Evolutionary conservation across 2,888 invertebrate species (phyloP).

Genomic region (Acronicta alni): DNA sequence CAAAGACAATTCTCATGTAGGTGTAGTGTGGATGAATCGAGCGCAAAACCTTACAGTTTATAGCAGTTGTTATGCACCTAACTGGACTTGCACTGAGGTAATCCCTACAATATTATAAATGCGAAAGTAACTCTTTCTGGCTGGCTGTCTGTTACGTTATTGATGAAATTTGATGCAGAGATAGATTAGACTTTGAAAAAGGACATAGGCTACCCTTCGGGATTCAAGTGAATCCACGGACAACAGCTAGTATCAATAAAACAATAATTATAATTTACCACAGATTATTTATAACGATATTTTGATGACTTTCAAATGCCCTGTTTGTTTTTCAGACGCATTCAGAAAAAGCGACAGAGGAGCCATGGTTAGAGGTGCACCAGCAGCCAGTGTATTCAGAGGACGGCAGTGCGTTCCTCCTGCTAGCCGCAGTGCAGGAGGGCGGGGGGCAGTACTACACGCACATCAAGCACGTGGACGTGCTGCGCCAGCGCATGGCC

Average conservation of each 20-base stretch:
- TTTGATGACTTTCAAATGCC: neutral
- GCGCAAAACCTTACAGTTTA: slow-evolving; percentile 97
- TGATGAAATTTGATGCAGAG: no score
- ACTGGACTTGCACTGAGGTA: slow-evolving; percentile 96
- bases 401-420: slow-evolving; percentile 95
- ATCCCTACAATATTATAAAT: no score
- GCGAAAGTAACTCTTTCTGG: no score
- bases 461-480: slow-evolving; percentile 96
- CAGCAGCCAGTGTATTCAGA: slow-evolving; percentile 95
- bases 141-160: no score
- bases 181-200: no score
- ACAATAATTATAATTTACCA: neutral
- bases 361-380: slow-evolving; percentile 95
- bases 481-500: slow-evolving; percentile 94
- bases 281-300: neutral
- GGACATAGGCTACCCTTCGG: no score
- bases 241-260: no score
- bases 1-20: slow-evolving; percentile 93
- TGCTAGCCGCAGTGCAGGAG: slow-evolving; percentile 95
- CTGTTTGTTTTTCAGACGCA: slow-evolving; percentile 89
- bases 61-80: slow-evolving; percentile 94
- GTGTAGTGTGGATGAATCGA: slow-evolving; percentile 97
- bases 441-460: slow-evolving; percentile 95
- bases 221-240: no score
- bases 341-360: slow-evolving; percentile 94